Conservation (phyloP, 30 jellyfish, hydroid and myxozoan genomes). For the Mastigias papua region DNA sequence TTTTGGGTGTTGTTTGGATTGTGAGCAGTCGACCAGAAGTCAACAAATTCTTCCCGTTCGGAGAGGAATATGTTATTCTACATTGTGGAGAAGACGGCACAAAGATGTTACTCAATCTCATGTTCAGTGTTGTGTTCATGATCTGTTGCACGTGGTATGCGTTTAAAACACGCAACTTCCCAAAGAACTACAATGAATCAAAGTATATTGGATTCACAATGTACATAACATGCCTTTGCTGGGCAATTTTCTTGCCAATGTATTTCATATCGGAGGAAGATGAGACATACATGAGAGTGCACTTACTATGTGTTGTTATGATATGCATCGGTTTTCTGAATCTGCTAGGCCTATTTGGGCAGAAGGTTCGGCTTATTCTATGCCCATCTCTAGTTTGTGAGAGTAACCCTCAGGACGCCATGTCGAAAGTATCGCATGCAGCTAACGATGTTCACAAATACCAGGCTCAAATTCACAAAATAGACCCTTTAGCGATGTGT, state of each 20-base stretch:
- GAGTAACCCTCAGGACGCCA: slow-evolving; percentile 18
- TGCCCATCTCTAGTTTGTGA: slow-evolving; percentile 62
- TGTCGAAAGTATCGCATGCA: slow-evolving; percentile 39
- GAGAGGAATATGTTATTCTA: slow-evolving; percentile 28
- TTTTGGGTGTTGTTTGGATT: slow-evolving; percentile 84
- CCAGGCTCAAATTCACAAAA: slow-evolving; percentile 39
- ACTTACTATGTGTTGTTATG: slow-evolving; percentile 58
- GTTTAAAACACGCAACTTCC: slow-evolving; percentile 94
- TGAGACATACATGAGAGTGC: slow-evolving; percentile 36
- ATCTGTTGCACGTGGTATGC: slow-evolving; percentile 88
- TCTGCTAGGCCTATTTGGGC: slow-evolving; percentile 94
- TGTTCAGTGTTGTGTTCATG: slow-evolving; percentile 89
- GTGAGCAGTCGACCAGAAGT: slow-evolving; percentile 63
- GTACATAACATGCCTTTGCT: slow-evolving; percentile 91
- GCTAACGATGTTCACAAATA: slow-evolving; percentile 13
- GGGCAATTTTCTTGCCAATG: slow-evolving; percentile 95
- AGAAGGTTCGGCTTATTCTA: slow-evolving; percentile 59
- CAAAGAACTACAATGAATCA: slow-evolving; percentile 96
- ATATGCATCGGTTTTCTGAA: slow-evolving; percentile 81
- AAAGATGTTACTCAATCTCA: slow-evolving; percentile 62
- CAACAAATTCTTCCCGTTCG: slow-evolving; percentile 25
- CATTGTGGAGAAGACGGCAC: slow-evolving; percentile 79
- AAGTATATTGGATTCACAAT: slow-evolving; percentile 92
- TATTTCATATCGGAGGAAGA: slow-evolving; percentile 55
- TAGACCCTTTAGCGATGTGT: slow-evolving; percentile 56